phyloP scores from a whole-genome alignment of 2,888 invertebrate genomes.

The Mimas tiliae region DNA sequence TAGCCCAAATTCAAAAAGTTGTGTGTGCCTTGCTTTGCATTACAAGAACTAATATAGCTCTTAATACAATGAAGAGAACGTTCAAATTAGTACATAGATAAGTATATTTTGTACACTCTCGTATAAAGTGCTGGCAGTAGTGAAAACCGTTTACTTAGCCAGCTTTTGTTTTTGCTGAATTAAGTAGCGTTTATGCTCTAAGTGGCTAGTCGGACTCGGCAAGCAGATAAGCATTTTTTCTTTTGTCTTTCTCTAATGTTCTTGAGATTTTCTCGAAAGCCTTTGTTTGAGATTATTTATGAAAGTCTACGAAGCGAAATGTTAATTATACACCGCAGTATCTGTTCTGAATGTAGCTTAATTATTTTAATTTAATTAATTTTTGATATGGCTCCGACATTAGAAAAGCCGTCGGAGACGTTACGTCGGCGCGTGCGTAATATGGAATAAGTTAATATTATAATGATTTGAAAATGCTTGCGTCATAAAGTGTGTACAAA shows the following conservation, averaged over 20 bases:
- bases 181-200: conserved; percentile 64
- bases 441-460: not conserved
- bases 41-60: conserved; percentile 15
- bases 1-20: conserved; percentile 29
- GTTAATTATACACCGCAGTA: conserved; percentile 18
- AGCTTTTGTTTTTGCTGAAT: conserved; percentile 71
- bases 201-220: conserved; percentile 61
- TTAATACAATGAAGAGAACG: conserved; percentile 25
- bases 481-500: not conserved
- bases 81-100: conserved; percentile 40
- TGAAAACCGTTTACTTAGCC: conserved; percentile 57
- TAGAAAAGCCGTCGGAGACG: not conserved
- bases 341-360: conserved; percentile 7
- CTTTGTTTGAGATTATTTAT: conserved; percentile 46
- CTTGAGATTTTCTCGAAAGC: conserved; percentile 44
- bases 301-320: conserved; percentile 40
- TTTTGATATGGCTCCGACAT: not conserved
- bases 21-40: conserved; percentile 10
- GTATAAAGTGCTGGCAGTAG: conserved; percentile 54
- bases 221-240: conserved; percentile 54
- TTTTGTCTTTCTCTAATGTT: conserved; percentile 46
- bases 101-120: conserved; percentile 38
- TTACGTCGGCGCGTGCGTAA: conserved; percentile 1
- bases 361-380: not conserved
- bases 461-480: not conserved